These are phyloP conservation scores for Drosophila carrolli DNA, from an alignment of 1,140 invertebrate species.

Conservation along the genomic window DNA sequence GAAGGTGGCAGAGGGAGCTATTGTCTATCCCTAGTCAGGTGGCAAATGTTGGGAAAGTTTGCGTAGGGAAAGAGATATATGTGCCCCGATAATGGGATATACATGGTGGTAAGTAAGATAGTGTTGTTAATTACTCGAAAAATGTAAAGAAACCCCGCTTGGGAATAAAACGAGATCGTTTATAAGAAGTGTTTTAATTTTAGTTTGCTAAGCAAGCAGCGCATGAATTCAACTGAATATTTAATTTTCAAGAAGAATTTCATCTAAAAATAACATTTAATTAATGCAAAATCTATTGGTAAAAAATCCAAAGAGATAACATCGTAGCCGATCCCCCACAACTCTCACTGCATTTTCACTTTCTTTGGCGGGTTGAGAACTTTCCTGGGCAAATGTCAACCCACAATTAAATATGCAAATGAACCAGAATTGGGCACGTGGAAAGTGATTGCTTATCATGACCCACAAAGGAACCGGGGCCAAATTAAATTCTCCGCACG, in stretches of 20 bases:
- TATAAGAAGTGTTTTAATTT: neutral
- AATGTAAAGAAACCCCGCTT: neutral
- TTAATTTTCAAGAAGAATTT: too few relatives aligned
- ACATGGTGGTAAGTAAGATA: slow-evolving; percentile 16
- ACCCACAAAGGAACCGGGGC: slow-evolving; percentile 36
- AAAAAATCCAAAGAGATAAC: too few relatives aligned
- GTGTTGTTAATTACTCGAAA: slow-evolving; percentile 17
- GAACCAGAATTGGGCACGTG: slow-evolving; percentile 66
- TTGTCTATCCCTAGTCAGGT: slow-evolving; percentile 36
- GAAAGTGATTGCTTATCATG: slow-evolving; percentile 69
- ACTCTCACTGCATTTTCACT: slow-evolving; percentile 32
- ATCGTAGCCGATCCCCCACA: neutral
- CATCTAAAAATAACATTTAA: too few relatives aligned
- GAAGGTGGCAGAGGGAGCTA: slow-evolving; percentile 23
- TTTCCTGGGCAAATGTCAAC: slow-evolving; percentile 46
- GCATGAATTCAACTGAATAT: too few relatives aligned
- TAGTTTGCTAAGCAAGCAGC: neutral
- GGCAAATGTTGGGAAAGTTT: slow-evolving; percentile 59
- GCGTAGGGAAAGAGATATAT: slow-evolving; percentile 19
- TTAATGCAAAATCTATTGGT: too few relatives aligned
- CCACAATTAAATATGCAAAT: slow-evolving; percentile 72
- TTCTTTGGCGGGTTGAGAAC: slow-evolving; percentile 39
- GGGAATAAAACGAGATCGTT: neutral
- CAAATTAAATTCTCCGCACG: slow-evolving; percentile 30
- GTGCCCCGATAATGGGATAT: slow-evolving; percentile 44